These are phyloP conservation scores for Heliocidaris erythrogramma DNA, from an alignment of 35 echinoderm and acorn worm species.

Conservation along the genomic window DNA sequence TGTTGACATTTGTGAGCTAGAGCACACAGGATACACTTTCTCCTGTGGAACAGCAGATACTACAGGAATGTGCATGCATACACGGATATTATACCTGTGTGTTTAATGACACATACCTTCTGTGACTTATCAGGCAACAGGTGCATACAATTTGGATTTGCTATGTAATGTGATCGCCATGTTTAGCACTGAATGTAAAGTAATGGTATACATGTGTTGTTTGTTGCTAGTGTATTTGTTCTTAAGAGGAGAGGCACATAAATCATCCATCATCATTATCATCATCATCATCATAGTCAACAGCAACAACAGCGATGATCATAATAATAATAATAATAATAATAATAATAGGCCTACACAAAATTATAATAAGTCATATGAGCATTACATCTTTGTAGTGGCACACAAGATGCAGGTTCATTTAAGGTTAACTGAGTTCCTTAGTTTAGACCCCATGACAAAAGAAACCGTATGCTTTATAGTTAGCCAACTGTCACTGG, in stretches of 20 bases:
- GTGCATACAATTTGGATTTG: not conserved
- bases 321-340: too few relatives aligned
- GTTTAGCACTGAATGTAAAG: not conserved
- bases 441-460: too few relatives aligned
- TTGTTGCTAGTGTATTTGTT: not conserved
- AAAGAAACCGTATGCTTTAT: not conserved
- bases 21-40: constrained; percentile 8
- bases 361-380: too few relatives aligned
- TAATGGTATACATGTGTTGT: not conserved
- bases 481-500: not conserved
- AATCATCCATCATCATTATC: not conserved
- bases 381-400: too few relatives aligned
- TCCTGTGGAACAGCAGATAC: not conserved
- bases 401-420: too few relatives aligned
- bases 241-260: not conserved
- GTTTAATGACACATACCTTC: not conserved
- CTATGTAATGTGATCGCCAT: not conserved
- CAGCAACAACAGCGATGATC: too few relatives aligned
- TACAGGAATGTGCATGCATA: not conserved
- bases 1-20: not conserved
- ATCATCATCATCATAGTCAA: too few relatives aligned
- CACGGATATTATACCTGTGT: not conserved
- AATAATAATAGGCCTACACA: too few relatives aligned
- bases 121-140: not conserved
- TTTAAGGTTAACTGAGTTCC: too few relatives aligned